Conservation (phyloP, 2,888 invertebrate genomes). For the Leptinotarsa haldemani region DNA sequence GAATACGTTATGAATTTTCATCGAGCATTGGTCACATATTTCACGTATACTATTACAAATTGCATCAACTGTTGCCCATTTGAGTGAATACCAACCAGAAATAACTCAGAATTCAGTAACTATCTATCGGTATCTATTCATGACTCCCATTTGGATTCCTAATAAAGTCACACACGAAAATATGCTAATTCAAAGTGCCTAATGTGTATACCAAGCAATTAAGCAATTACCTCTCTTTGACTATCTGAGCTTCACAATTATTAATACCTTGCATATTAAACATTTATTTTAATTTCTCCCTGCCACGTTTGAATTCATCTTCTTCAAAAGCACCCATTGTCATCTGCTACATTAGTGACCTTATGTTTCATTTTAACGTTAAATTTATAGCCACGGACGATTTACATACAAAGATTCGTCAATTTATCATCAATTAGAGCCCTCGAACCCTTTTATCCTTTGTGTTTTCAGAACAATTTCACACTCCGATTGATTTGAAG, state of each 20-base stretch:
- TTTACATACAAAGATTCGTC: constrained; percentile 58
- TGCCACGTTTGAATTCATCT: constrained; percentile 33
- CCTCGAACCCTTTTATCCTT: constrained; percentile 53
- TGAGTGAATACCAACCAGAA: no score
- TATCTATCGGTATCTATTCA: no score
- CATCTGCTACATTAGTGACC: constrained; percentile 31
- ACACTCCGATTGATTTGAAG: constrained; percentile 51
- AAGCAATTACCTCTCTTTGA: constrained; percentile 38
- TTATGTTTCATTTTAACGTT: constrained; percentile 26
- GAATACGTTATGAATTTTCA: no score
- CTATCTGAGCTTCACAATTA: constrained; percentile 37
- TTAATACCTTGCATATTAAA: constrained; percentile 36
- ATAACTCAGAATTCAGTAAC: no score
- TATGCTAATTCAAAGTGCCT: constrained; percentile 29
- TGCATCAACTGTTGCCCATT: no score
- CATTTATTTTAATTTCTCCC: constrained; percentile 31
- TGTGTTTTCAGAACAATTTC: constrained; percentile 54
- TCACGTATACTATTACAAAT: no score
- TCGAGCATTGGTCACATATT: no score
- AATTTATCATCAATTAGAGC: constrained; percentile 61
- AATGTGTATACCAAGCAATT: constrained; percentile 31
- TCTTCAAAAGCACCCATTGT: constrained; percentile 31
- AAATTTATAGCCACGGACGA: constrained; percentile 39
- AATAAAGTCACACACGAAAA: constrained; percentile 17
- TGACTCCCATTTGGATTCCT: no score